phyloP scores from a whole-genome alignment of 2,888 invertebrate genomes.

The Stenchaetothrips biformis region DNA sequence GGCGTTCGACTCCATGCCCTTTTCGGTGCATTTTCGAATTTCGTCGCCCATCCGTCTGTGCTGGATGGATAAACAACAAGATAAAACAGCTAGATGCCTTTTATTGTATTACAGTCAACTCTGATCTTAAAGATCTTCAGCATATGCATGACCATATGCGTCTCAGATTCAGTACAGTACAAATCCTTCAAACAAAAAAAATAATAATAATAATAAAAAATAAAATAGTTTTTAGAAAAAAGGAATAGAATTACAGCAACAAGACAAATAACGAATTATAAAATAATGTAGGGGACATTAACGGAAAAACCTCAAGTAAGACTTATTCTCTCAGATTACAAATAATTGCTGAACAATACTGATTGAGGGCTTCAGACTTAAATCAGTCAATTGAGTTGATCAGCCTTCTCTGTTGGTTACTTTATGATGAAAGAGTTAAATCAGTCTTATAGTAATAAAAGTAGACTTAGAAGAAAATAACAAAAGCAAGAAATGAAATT shows the following conservation, averaged over 20 bases:
- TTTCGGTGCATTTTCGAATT: not conserved
- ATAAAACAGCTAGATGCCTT: no score
- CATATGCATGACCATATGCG: not conserved
- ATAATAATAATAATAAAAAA: not conserved
- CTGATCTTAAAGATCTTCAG: no score
- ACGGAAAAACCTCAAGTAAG: conserved; percentile 1
- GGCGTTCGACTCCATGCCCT: not conserved
- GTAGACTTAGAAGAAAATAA: not conserved
- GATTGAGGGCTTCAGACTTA: conserved; percentile 8
- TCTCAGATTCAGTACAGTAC: conserved; percentile 1
- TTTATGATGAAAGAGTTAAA: not conserved
- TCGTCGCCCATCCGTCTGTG: no score
- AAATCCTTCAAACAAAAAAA: not conserved
- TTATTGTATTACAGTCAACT: no score
- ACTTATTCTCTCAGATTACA: conserved; percentile 1
- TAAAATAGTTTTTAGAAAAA: not conserved
- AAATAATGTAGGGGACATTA: not conserved
- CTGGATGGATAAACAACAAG: no score
- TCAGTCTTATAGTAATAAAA: not conserved
- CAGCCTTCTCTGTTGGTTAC: not conserved
- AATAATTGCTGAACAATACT: conserved; percentile 7
- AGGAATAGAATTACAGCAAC: not conserved
- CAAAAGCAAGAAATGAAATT: not conserved
- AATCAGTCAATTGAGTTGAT: not conserved
- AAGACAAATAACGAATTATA: not conserved